Percentiles rank a stretch among this genome's conserved stretches.
Evolutionary conservation across 2,888 invertebrate genomes (phyloP).

Genomic region (Pseudolycoriella hygida): DNA sequence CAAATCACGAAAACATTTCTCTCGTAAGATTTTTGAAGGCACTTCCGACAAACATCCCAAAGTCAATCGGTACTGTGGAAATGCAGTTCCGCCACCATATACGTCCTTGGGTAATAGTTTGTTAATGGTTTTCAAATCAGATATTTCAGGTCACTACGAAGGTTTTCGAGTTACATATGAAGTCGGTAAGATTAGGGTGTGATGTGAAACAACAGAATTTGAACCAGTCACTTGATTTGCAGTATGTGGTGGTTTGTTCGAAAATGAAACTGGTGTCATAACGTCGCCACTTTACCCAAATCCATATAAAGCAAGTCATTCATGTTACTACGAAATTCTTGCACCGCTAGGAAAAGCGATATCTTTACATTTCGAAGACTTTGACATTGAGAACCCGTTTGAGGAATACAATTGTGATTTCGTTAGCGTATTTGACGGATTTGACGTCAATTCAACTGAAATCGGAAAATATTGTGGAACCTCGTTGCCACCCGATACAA

Average conservation of each 20-base stretch:
- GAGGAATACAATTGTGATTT: conserved; percentile 36
- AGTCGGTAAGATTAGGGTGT: conserved; percentile 24
- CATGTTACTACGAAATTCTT: conserved; percentile 51
- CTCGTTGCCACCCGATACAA: conserved; percentile 35
- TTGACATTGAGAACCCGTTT: conserved; percentile 39
- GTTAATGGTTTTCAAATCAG: conserved; percentile 41
- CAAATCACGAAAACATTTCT: no score
- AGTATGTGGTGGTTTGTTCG: conserved; percentile 47
- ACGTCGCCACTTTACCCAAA: conserved; percentile 60
- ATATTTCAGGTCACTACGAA: conserved; percentile 32
- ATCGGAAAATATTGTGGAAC: conserved; percentile 52
- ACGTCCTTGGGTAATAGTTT: conserved; percentile 38
- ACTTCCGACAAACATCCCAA: conserved; percentile 35
- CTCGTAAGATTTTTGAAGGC: conserved; percentile 40
- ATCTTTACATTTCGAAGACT: conserved; percentile 42
- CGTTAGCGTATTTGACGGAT: conserved; percentile 45
- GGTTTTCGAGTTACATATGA: conserved; percentile 44
- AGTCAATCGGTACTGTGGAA: conserved; percentile 63
- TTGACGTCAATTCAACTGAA: conserved; percentile 39
- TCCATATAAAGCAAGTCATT: conserved; percentile 38
- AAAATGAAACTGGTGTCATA: conserved; percentile 40
- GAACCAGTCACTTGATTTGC: conserved; percentile 8
- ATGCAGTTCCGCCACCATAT: conserved; percentile 36
- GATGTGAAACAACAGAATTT: conserved; percentile 3
- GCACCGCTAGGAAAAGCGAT: conserved; percentile 46